phyloP scores from a whole-genome alignment of 1,140 invertebrate species.

The Copidosoma floridanum region DNA sequence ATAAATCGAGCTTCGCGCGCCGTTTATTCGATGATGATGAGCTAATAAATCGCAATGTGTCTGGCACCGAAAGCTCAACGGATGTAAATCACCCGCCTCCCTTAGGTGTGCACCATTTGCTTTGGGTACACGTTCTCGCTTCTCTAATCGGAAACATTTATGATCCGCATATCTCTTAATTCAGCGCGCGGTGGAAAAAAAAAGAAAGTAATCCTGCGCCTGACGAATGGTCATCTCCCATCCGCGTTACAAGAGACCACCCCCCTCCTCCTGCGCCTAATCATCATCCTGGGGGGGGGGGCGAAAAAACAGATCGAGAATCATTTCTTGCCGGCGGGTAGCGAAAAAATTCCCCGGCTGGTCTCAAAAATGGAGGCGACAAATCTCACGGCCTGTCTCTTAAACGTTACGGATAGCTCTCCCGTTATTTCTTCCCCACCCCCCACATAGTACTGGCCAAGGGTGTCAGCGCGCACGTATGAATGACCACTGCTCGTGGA shows the following conservation, averaged over 20 bases:
- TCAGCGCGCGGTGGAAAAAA: neutral
- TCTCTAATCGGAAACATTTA: slow-evolving; percentile 6
- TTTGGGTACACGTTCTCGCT: too few species aligned
- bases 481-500: slow-evolving; percentile 52
- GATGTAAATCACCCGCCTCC: too few species aligned
- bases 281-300: too few species aligned
- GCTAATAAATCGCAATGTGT: too few species aligned
- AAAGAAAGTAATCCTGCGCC: neutral
- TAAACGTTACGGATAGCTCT: slow-evolving; percentile 50
- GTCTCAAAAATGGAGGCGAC: slow-evolving; percentile 32
- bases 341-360: slow-evolving; percentile 15
- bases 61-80: too few species aligned
- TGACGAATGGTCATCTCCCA: slow-evolving; percentile 19
- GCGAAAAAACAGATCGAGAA: slow-evolving; percentile 18
- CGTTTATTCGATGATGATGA: too few species aligned
- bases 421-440: slow-evolving; percentile 43
- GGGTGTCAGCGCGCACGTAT: slow-evolving; percentile 36
- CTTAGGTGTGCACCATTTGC: too few species aligned
- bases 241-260: neutral
- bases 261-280: too few species aligned
- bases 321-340: slow-evolving; percentile 4
- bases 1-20: too few species aligned
- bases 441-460: too few species aligned
- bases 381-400: slow-evolving; percentile 43
- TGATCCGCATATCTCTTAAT: slow-evolving; percentile 9